Base-by-base conservation (phyloP, 2,888 invertebrate species). In the Andrena camellia region DNA sequence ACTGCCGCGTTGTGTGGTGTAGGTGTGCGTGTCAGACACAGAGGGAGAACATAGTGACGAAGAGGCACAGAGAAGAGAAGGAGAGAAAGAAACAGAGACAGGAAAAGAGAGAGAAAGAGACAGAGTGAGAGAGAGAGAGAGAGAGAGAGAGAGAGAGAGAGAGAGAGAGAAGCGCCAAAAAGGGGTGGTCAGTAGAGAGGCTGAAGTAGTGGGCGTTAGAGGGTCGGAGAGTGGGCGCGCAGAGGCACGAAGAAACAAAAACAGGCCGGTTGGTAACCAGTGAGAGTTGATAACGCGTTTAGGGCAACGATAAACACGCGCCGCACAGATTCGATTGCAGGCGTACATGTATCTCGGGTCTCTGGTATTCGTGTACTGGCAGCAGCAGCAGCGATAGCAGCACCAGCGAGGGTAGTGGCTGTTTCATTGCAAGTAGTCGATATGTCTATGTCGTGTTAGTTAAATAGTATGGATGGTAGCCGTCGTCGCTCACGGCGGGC, bases 341-440 rank as follows among this genome's bases (percentile, higher is more conserved):
- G 42, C 42, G 17, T 42, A n/a, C n/a, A 0, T 42, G 17, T 71
- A 57, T 77, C 71, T 54, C 57, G 31, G 35, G 13, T 31, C 26
- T 33, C 35, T 68, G 48, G 68, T 77, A 78, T 72, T 72, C 35
- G 71, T 74, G 74, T 82, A 85, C 78, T 88, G 81, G 84, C 84
- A 86, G 73, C 78, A 86, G 88, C 86, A 73, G 77, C 81, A 81
- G 85, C 86, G 69, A 72, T 77, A 87, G 85, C 85, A 86, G 84
- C 84, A 84, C 78, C 85, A 73, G 78, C 85, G 67, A 85, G 75
- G 75, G 73, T 70, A 63, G 60, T 72, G 68, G 66, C 35, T 31
- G 70, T 70, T 42, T n/a, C 29, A 33, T 57, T 57, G 35, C 64
- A 52, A 74, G 70, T 62, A 59, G 59, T 59, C 59, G 31, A 57